These are phyloP conservation scores for Labeo catla DNA, from an alignment of 2,113 vertebrate species.

Conservation along the genomic window DNA sequence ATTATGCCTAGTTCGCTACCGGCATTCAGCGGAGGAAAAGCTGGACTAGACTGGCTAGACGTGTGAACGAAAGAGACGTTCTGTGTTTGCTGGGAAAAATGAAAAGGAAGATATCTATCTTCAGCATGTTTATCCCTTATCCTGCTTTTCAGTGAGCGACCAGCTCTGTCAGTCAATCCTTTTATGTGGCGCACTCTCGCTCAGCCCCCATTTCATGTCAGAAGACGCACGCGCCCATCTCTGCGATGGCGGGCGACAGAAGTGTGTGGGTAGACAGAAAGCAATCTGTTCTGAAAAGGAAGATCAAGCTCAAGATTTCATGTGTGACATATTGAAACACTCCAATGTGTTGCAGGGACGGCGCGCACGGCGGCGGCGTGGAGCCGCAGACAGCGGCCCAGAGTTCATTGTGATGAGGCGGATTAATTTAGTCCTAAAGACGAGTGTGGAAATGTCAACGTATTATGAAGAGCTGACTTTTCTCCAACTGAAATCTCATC, in stretches of 20 bases:
- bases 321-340: constrained; percentile 51
- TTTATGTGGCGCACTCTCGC: constrained; percentile 40
- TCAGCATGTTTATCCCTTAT: constrained; percentile 50
- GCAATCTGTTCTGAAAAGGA: constrained; percentile 57
- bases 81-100: constrained; percentile 25
- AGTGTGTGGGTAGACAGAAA: constrained; percentile 57
- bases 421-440: constrained; percentile 54
- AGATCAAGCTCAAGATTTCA: constrained; percentile 57
- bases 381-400: constrained; percentile 12
- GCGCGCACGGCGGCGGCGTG: neutral
- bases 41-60: constrained; percentile 14
- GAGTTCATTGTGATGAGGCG: constrained; percentile 21
- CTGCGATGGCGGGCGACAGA: constrained; percentile 42
- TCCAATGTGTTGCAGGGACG: constrained; percentile 11
- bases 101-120: constrained; percentile 51
- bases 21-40: constrained; percentile 7
- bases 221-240: constrained; percentile 25
- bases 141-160: constrained; percentile 42
- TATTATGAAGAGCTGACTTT: constrained; percentile 50
- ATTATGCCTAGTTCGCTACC: constrained; percentile 20
- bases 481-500: constrained; percentile 51
- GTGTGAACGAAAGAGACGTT: constrained; percentile 1
- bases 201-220: constrained; percentile 42
- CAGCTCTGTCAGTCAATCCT: constrained; percentile 52
- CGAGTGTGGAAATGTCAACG: constrained; percentile 54